A percentile compares a stretch with the other conserved stretches of the same genome.
These are phyloP conservation scores for Hypocryptadius cinnamomeus DNA, from an alignment of 2,113 vertebrate species.

Conservation along the genomic window DNA sequence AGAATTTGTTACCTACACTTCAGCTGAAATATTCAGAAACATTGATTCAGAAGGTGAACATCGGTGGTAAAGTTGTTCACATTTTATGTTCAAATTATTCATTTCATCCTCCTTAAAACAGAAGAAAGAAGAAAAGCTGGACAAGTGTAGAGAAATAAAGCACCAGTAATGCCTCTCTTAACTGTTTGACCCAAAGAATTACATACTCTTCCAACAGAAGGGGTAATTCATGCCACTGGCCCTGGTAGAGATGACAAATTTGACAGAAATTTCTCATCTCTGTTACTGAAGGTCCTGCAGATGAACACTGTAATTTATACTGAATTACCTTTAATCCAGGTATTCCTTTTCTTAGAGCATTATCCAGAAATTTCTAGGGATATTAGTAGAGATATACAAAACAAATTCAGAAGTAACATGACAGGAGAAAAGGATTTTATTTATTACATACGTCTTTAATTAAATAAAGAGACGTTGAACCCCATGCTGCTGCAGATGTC, in stretches of 20 bases:
- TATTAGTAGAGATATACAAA: not conserved
- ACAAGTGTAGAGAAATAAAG: not conserved
- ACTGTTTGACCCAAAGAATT: not conserved
- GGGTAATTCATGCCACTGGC: not conserved
- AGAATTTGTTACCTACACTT: not conserved
- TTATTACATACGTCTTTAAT: not conserved
- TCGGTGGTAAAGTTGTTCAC: not conserved
- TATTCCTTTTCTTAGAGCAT: not conserved
- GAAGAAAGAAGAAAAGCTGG: not conserved
- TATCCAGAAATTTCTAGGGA: not conserved
- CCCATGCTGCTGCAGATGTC: not conserved
- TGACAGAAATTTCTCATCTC: not conserved
- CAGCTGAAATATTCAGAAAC: not conserved
- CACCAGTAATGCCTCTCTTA: not conserved
- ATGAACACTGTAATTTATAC: not conserved
- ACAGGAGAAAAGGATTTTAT: not conserved
- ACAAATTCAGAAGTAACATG: not conserved
- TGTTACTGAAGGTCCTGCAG: not conserved
- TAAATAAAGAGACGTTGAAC: not conserved
- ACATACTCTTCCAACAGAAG: not conserved
- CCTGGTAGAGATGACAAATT: not conserved
- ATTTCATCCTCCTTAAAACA: not conserved
- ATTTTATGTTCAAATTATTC: not conserved
- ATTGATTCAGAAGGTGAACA: not conserved
- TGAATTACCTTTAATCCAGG: not conserved